These are phyloP conservation scores for Macroglossus sobrinus DNA, from an alignment of 2,113 vertebrate species.

Conservation along the genomic window DNA sequence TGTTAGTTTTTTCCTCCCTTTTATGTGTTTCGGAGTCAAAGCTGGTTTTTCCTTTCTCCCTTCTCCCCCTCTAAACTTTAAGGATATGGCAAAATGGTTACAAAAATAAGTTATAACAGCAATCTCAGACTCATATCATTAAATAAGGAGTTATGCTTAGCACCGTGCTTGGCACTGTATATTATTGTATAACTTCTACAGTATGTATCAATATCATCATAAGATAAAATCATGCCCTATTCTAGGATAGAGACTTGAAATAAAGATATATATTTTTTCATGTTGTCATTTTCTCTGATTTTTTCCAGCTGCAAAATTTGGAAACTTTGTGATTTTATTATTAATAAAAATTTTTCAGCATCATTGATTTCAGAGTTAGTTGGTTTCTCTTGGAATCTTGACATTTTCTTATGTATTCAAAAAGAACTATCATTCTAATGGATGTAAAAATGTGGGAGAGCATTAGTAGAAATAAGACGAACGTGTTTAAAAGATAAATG, in stretches of 20 bases:
- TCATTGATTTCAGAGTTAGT: background rate
- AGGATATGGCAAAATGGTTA: background rate
- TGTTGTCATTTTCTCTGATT: background rate
- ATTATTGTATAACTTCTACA: background rate
- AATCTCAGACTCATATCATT: background rate
- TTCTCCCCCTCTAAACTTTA: background rate
- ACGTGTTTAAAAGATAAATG: slow-evolving; percentile 43
- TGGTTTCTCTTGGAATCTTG: background rate
- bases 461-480: background rate
- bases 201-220: background rate
- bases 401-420: slow-evolving; percentile 7
- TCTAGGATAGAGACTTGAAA: slow-evolving; percentile 6
- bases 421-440: background rate
- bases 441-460: background rate
- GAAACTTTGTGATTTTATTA: slow-evolving; percentile 6
- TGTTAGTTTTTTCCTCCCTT: background rate
- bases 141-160: background rate
- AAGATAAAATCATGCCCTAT: background rate
- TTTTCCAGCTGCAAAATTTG: background rate
- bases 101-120: background rate
- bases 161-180: background rate
- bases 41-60: background rate
- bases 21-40: background rate
- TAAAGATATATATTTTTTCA: background rate
- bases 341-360: background rate